Percentiles rank a stretch among this genome's conserved stretches.
These are phyloP conservation scores for Zaprionus capensis DNA, from an alignment of 1,140 invertebrate species.

Conservation along the genomic window DNA sequence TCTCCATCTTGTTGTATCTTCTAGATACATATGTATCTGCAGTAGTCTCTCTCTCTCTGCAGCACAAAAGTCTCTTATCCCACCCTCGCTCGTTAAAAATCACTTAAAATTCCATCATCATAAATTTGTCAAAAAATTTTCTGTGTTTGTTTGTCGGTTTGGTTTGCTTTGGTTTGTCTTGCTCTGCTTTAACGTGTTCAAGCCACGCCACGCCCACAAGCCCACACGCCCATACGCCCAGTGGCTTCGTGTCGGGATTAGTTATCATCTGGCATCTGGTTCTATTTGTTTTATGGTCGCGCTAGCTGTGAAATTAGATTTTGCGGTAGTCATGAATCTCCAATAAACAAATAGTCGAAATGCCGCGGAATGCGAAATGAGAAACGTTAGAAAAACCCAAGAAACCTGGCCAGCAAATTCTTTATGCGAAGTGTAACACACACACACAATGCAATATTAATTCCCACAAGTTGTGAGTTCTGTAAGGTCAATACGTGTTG, in stretches of 20 bases:
- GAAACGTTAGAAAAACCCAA: conserved; percentile 2
- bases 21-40: conserved; percentile 17
- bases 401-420: conserved; percentile 13
- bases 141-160: conserved; percentile 10
- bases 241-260: conserved; percentile 25
- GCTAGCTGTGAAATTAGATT: conserved; percentile 24
- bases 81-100: conserved; percentile 79
- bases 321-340: conserved; percentile 7
- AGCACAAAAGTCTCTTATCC: conserved; percentile 8
- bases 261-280: conserved; percentile 36
- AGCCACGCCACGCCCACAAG: background rate
- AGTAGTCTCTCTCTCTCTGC: background rate
- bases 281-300: conserved; percentile 35
- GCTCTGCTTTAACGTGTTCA: conserved; percentile 34
- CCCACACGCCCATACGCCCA: background rate
- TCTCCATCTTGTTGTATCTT: conserved; percentile 10
- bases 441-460: background rate
- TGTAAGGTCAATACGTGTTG: background rate
- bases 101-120: conserved; percentile 84
- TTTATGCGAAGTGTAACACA: background rate
- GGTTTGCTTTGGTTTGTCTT: conserved; percentile 10
- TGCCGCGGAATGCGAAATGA: background rate
- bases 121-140: conserved; percentile 82
- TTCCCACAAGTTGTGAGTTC: background rate
- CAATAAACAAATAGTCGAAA: conserved; percentile 36